Percentiles rank a stretch among this genome's conserved stretches.
Evolutionary conservation across 2,888 invertebrate species (phyloP).

Genomic region (Temnothorax unifasciatus): DNA sequence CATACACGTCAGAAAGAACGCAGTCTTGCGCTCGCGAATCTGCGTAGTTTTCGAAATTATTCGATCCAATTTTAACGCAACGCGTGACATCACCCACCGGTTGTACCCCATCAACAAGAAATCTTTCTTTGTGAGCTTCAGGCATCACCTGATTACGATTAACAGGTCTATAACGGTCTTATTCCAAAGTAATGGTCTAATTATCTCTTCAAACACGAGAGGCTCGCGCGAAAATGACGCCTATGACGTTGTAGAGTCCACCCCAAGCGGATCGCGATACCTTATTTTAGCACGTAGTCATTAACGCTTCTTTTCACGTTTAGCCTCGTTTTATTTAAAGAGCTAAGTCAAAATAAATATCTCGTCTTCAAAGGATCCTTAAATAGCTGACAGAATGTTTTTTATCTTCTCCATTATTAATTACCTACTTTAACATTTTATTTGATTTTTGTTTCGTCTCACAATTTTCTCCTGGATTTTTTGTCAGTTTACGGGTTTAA

Average conservation of each 20-base stretch:
- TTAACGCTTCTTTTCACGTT: conserved; percentile 18
- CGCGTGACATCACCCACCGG: neutral
- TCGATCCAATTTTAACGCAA: conserved; percentile 10
- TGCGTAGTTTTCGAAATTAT: conserved; percentile 1
- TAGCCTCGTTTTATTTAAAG: conserved; percentile 25
- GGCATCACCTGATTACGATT: conserved; percentile 58
- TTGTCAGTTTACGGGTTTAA: neutral
- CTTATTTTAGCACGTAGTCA: conserved; percentile 41
- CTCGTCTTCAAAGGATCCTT: neutral
- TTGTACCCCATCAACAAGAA: conserved; percentile 25
- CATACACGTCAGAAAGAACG: neutral
- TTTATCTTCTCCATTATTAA: neutral
- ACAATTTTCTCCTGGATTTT: neutral
- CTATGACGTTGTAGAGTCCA: conserved; percentile 31
- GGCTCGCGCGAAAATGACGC: conserved; percentile 44
- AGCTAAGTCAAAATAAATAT: neutral
- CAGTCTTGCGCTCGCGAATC: neutral
- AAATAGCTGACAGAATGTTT: neutral
- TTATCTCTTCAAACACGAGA: conserved; percentile 66
- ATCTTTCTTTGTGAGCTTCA: neutral
- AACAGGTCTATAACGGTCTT: conserved; percentile 70
- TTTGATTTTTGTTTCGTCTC: neutral
- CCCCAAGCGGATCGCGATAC: neutral
- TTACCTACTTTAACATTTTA: neutral
- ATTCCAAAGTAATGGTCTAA: conserved; percentile 63